A percentile compares a stretch with the other conserved stretches of the same genome.
phyloP scores from a whole-genome alignment of 1,140 invertebrate genomes.

The Temnothorax nylanderi region DNA sequence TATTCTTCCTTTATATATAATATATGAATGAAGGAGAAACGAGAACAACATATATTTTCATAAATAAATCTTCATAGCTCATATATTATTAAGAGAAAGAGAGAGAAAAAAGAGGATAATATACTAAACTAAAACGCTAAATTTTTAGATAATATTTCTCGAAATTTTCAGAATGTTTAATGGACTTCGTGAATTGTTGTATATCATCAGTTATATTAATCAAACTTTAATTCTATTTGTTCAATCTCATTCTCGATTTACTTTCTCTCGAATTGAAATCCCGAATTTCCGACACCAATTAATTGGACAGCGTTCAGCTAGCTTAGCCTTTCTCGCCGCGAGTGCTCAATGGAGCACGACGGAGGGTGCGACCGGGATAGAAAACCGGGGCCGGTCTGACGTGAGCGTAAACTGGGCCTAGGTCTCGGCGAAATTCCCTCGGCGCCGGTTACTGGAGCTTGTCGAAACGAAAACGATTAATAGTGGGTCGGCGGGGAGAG shows the following conservation, averaged over 20 bases:
- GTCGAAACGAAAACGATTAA: constrained; percentile 75
- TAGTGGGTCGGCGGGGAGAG: constrained; percentile 37
- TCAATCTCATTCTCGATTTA: background rate
- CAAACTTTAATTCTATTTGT: background rate
- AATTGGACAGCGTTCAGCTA: background rate
- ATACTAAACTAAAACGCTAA: background rate
- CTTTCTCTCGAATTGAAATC: background rate
- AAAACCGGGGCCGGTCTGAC: constrained; percentile 55
- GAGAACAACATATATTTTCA: background rate
- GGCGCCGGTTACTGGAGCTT: constrained; percentile 80
- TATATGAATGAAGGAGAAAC: background rate
- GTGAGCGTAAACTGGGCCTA: constrained; percentile 77
- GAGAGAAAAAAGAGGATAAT: background rate
- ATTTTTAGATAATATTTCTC: background rate
- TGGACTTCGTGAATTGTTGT: background rate
- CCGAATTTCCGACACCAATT: background rate
- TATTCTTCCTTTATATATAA: background rate
- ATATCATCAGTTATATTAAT: background rate
- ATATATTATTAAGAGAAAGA: background rate
- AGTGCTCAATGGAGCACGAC: constrained; percentile 64
- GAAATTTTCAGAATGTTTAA: background rate
- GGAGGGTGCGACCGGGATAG: constrained; percentile 52
- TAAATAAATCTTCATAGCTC: background rate
- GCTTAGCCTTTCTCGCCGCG: constrained; percentile 36
- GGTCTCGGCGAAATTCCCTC: constrained; percentile 73